These are phyloP conservation scores for Lasiurus borealis DNA, from an alignment of 2,113 vertebrate species.

Conservation along the genomic window DNA sequence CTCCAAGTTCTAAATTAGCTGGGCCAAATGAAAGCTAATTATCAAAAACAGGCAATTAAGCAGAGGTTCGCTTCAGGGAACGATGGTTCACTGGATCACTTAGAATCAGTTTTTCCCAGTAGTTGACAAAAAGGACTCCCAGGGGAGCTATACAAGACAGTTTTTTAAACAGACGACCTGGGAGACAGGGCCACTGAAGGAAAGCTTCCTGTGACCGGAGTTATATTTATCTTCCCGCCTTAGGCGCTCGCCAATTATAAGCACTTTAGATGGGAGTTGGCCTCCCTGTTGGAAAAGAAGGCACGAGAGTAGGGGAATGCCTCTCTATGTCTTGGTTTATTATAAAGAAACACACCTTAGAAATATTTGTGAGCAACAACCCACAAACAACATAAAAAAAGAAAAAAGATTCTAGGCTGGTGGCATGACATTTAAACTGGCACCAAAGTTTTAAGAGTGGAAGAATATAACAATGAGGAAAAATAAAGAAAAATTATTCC, in stretches of 20 bases:
- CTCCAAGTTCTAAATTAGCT: slow-evolving; percentile 53
- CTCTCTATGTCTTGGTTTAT: slow-evolving; percentile 25
- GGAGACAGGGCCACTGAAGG: slow-evolving; percentile 2
- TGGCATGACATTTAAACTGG: not conserved
- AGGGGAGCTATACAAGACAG: not conserved
- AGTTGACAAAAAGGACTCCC: slow-evolving; percentile 45
- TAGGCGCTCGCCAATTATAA: slow-evolving; percentile 56
- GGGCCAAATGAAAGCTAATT: slow-evolving; percentile 57
- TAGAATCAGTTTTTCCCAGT: not conserved
- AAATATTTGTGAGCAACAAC: not conserved
- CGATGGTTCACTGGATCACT: not conserved
- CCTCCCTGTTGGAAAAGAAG: slow-evolving; percentile 22
- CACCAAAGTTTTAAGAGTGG: not conserved
- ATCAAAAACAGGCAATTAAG: slow-evolving; percentile 63
- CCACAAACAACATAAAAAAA: not conserved
- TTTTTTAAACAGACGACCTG: slow-evolving; percentile 38
- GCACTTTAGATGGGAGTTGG: slow-evolving; percentile 45
- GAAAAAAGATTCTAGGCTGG: slow-evolving; percentile 6
- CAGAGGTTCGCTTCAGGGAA: not conserved
- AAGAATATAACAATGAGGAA: not conserved
- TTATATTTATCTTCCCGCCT: slow-evolving; percentile 62
- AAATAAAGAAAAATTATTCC: not conserved
- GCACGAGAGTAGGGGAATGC: not conserved
- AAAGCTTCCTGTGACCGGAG: slow-evolving; percentile 26
- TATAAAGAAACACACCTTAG: slow-evolving; percentile 25